A percentile compares a stretch with the other conserved stretches of the same genome.
Conservation (phyloP, 2,797 vertebrate genomes). For the Paguma larvata region DNA sequence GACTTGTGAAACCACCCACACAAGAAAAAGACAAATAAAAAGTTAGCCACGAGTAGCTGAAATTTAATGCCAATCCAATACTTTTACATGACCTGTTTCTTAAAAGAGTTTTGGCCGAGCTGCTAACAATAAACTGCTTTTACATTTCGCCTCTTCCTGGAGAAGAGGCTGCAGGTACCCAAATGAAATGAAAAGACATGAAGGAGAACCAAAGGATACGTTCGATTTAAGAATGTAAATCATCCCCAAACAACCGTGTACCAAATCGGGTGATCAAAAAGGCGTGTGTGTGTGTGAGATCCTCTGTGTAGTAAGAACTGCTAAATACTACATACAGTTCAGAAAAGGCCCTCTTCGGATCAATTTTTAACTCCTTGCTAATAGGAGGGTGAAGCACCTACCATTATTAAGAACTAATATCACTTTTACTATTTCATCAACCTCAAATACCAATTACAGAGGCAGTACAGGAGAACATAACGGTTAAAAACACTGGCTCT, state of each 20-base stretch:
- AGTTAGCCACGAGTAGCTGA: not conserved
- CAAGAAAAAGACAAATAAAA: not conserved
- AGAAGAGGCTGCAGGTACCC: constrained; percentile 13
- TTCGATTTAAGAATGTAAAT: constrained; percentile 5
- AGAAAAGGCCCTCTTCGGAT: constrained; percentile 13
- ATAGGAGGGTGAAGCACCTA: not conserved
- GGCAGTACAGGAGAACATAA: not conserved
- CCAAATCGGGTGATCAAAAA: not conserved
- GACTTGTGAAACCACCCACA: constrained; percentile 25
- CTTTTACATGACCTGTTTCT: not conserved
- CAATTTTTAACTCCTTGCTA: not conserved
- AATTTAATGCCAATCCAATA: not conserved
- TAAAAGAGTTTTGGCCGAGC: not conserved
- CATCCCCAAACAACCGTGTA: not conserved
- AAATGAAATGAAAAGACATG: not conserved
- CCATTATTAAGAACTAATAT: not conserved
- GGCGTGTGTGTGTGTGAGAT: too few species aligned
- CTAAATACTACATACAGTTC: not conserved
- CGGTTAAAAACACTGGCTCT: not conserved
- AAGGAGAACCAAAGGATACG: not conserved
- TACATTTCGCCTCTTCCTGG: not conserved
- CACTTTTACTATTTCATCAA: not conserved
- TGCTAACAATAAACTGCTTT: not conserved
- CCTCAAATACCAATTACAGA: not conserved
- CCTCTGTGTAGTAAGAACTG: not conserved